These are phyloP conservation scores for Microcebus griseorufus DNA, from an alignment of 2,113 vertebrate genomes.

Conservation along the genomic window DNA sequence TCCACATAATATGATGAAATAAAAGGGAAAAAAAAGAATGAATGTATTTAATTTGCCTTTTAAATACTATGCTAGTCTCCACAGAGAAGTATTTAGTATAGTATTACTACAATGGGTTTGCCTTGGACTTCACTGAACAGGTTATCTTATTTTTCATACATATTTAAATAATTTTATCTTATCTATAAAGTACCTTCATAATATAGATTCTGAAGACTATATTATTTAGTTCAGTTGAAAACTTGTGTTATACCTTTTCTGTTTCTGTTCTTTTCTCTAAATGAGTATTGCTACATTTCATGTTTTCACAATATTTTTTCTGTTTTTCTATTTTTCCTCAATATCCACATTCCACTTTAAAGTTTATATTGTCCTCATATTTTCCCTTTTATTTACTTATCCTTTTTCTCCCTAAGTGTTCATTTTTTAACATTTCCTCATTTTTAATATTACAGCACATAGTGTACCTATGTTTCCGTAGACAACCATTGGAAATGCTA, in stretches of 20 bases:
- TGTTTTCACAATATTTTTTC: neutral
- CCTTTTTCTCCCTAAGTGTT: neutral
- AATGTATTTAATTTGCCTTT: neutral
- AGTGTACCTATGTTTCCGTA: neutral
- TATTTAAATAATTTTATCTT: neutral
- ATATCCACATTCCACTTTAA: neutral
- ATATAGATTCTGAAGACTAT: neutral
- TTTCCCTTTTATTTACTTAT: neutral
- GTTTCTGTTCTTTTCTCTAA: neutral
- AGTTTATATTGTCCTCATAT: neutral
- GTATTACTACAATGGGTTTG: neutral
- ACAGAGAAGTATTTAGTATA: neutral
- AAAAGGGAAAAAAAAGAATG: neutral
- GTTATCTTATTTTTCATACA: neutral
- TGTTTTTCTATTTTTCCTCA: neutral
- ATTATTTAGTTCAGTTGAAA: neutral
- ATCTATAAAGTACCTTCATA: neutral
- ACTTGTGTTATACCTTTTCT: neutral
- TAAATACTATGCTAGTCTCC: neutral
- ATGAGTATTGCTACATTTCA: neutral
- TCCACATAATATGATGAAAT: too few species aligned
- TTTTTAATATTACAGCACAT: neutral
- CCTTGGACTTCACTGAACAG: neutral
- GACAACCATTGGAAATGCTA: neutral
- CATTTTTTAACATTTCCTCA: neutral